A percentile compares a stretch with the other conserved stretches of the same genome.
These are phyloP conservation scores for Eulemur rubriventer DNA, from an alignment of 2,797 vertebrate genomes.

Conservation along the genomic window DNA sequence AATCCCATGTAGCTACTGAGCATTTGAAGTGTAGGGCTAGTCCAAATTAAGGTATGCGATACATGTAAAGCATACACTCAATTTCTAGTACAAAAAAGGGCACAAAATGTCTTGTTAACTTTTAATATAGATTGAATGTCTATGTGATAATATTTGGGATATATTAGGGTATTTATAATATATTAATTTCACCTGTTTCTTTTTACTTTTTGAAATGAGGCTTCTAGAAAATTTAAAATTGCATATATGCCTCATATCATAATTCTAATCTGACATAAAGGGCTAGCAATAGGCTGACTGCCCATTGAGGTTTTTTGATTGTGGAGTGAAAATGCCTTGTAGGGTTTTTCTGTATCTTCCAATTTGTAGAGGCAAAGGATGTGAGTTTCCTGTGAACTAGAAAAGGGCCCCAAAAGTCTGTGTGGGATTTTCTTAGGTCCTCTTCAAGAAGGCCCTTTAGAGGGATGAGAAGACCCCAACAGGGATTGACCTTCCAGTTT, in stretches of 20 bases:
- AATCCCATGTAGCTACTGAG: not conserved
- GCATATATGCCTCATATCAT: not conserved
- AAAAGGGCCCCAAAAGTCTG: not conserved
- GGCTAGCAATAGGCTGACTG: not conserved
- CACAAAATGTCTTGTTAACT: not conserved
- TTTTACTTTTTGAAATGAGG: not conserved
- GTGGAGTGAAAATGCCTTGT: not conserved
- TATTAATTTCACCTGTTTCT: not conserved
- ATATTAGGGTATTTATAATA: not conserved
- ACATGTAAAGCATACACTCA: not conserved
- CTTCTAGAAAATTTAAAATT: not conserved
- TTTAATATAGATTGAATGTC: not conserved
- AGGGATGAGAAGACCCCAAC: not conserved
- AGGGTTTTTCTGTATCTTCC: not conserved
- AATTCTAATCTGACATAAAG: not conserved
- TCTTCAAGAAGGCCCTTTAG: not conserved
- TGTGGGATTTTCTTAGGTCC: slow-evolving; percentile 1
- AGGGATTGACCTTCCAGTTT: not conserved
- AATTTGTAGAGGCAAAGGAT: not conserved
- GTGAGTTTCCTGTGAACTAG: not conserved
- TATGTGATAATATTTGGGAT: not conserved
- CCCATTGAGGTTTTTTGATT: not conserved
- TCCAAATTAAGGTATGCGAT: not conserved
- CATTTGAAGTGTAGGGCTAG: not conserved
- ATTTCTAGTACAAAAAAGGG: not conserved